Evolutionary conservation across 2,797 vertebrate genomes (phyloP).

Genomic region (Eulemur rubriventer): DNA sequence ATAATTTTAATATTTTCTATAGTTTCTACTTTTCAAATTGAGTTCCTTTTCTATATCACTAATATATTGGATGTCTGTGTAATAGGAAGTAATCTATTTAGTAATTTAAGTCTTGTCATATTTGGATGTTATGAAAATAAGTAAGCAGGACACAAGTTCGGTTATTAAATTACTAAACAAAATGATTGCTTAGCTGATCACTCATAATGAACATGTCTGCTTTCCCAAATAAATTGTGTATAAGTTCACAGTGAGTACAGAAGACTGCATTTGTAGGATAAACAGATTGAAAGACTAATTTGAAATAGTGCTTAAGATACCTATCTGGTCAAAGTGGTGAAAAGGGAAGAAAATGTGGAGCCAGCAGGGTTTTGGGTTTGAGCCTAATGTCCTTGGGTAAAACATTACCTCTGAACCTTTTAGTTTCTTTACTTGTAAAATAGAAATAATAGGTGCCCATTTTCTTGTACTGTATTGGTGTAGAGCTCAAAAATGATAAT

Average conservation of each 20-base stretch:
- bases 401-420: not conserved
- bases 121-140: constrained; percentile 56
- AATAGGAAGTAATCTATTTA: constrained; percentile 31
- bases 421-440: not conserved
- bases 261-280: not conserved
- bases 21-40: constrained; percentile 6
- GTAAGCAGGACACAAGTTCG: not conserved
- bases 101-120: not conserved
- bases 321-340: not conserved
- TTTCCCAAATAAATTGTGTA: not conserved
- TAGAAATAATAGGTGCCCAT: not conserved
- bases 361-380: not conserved
- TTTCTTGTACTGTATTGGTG: not conserved
- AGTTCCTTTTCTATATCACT: not conserved
- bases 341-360: not conserved
- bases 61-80: not conserved
- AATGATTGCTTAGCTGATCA: constrained; percentile 16
- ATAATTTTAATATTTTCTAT: not conserved
- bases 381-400: not conserved
- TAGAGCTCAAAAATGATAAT: not conserved
- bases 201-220: constrained; percentile 30
- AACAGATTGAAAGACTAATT: not conserved
- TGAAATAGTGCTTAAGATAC: not conserved
- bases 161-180: constrained; percentile 51
- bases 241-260: not conserved